Evolutionary conservation across 2,888 invertebrate species (phyloP), one percentile per base, ranked within the genome.

Genomic region (Oxyscelio sp.): DNA sequence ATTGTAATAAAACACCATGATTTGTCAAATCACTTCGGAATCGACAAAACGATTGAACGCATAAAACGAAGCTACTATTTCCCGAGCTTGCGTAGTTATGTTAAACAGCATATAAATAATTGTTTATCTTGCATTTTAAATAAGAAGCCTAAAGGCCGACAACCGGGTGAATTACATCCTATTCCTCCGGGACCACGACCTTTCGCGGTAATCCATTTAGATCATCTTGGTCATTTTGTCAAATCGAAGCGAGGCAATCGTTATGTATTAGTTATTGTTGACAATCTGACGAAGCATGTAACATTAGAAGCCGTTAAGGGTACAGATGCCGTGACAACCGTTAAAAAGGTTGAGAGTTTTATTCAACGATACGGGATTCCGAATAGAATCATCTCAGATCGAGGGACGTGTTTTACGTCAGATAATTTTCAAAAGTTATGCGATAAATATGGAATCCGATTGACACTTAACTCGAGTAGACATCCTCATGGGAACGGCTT

Each of bases 41-140:
- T 87, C 0, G 87, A 89, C 1, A 63, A 83, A 45, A 86, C 84
- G 22, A 13, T 82, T 6, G 52, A 40, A 9, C 38, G 54, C 13
- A 19, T 88, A n/a, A 22, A 34, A n/a, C n/a, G 38, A 11, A 43
- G 58, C 17, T 88, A 87, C 45, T 85, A 79, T 56, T 86, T 88
- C 34, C 34, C 34, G 9, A 2, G 6, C 6, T 8, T 34, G 68
- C 79, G 0, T 40, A 80, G 0, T 58, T 82, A 58, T 58, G 71
- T 82, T 4, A 27, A 73, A 54, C 13, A 43, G 5, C 80, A 85
- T 45, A 75, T 86, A 11, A 9, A n/a, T 8, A 50, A 50, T 19
- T 88, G 87, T 52, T 11, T 87, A 13, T 73, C 85, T 34, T 88
- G 87, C 61, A 48, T 81, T 2, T n/a, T 78, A 19, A 65, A 24